Conservation (phyloP, 2,113 vertebrate genomes). For the Ictalurus furcatus region DNA sequence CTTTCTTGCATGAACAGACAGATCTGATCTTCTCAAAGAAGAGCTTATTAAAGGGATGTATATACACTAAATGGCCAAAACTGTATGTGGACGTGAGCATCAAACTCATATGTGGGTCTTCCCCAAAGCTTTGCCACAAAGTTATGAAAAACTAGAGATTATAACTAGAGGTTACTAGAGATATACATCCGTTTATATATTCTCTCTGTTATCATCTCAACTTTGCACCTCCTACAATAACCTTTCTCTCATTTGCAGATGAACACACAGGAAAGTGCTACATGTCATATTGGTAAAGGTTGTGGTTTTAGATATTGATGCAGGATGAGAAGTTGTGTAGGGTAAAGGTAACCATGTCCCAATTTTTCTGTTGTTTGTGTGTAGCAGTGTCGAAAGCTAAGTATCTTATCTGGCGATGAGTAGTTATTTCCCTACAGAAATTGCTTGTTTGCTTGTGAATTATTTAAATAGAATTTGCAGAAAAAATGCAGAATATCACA, state of each 20-base stretch:
- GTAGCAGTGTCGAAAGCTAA: not conserved
- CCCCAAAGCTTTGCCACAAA: not conserved
- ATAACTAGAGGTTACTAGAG: not conserved
- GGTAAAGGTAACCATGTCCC: not conserved
- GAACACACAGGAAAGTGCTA: not conserved
- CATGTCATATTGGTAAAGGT: not conserved
- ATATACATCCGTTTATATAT: not conserved
- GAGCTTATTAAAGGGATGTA: not conserved
- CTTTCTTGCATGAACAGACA: not conserved
- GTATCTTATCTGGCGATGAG: not conserved
- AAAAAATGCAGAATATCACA: not conserved
- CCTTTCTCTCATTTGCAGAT: not conserved
- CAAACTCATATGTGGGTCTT: not conserved
- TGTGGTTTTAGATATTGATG: not conserved
- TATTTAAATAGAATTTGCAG: not conserved
- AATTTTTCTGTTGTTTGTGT: not conserved
- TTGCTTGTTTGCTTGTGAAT: not conserved
- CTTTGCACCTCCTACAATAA: not conserved
- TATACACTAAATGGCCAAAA: not conserved
- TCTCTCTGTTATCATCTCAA: no score
- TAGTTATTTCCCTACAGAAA: not conserved
- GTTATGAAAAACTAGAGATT: not conserved
- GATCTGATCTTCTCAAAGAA: not conserved
- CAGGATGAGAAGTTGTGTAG: not conserved
- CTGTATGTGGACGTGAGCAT: not conserved